A percentile compares a stretch with the other conserved stretches of the same genome.
phyloP scores from a whole-genome alignment of 2,888 invertebrate species.

The Leptopilina drosophilae region DNA sequence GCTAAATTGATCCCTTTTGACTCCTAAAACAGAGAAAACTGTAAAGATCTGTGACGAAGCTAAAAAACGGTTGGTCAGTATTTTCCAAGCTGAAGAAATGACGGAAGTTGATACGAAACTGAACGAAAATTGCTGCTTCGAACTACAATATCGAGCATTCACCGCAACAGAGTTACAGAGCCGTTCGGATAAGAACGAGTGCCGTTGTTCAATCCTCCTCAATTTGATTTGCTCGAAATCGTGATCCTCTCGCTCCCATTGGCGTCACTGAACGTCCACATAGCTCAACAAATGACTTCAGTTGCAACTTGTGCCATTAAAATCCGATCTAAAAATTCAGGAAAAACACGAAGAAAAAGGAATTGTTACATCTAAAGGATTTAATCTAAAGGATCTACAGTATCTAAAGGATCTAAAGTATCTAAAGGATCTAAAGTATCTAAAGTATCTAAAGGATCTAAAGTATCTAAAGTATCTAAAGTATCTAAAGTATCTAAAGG shows the following conservation, averaged over 20 bases:
- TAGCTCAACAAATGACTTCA: not conserved
- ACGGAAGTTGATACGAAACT: not conserved
- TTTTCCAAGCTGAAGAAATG: not conserved
- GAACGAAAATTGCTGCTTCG: conserved; percentile 5
- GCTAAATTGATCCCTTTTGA: too few species aligned
- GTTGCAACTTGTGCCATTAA: not conserved
- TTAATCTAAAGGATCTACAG: too few species aligned
- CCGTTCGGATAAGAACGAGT: conserved; percentile 13
- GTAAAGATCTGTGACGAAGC: too few species aligned
- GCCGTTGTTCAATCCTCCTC: conserved; percentile 24
- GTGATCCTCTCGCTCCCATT: conserved; percentile 22
- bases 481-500: too few species aligned
- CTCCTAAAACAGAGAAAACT: too few species aligned
- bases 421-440: too few species aligned
- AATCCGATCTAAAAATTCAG: not conserved
- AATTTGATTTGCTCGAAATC: conserved; percentile 16
- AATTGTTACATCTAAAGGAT: too few species aligned
- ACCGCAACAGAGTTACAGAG: not conserved
- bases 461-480: too few species aligned
- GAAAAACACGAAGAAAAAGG: not conserved
- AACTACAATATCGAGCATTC: conserved; percentile 24
- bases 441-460: too few species aligned
- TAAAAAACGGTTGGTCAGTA: not conserved
- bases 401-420: too few species aligned
- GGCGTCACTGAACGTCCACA: not conserved